A percentile compares a stretch with the other conserved stretches of the same genome.
Conservation (phyloP, 2,888 invertebrate genomes). For the Holacanthella duospinosa region DNA sequence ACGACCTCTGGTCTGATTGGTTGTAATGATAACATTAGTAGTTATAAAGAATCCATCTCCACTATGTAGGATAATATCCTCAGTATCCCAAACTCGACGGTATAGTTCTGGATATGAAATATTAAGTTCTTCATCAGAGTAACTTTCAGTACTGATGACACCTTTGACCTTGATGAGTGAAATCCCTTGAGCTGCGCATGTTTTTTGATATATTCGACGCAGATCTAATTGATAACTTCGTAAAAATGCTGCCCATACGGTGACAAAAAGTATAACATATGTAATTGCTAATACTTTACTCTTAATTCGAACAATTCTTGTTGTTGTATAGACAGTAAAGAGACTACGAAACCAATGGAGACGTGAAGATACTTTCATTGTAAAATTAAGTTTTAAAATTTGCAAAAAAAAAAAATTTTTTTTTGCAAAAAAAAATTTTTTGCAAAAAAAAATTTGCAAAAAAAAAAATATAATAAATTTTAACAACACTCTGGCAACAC, state of each 20-base stretch:
- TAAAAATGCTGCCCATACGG: slow-evolving; percentile 25
- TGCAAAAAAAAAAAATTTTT: background rate
- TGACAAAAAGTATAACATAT: slow-evolving; percentile 19
- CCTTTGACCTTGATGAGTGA: slow-evolving; percentile 47
- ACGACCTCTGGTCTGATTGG: slow-evolving; percentile 40
- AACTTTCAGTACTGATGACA: slow-evolving; percentile 40
- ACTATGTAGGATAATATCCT: slow-evolving; percentile 40
- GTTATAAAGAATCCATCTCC: slow-evolving; percentile 47
- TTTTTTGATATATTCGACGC: slow-evolving; percentile 45
- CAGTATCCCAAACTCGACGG: slow-evolving; percentile 43
- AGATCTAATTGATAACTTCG: slow-evolving; percentile 43
- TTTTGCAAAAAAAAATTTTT: background rate
- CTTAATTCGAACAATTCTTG: slow-evolving; percentile 23
- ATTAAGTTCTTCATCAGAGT: slow-evolving; percentile 21
- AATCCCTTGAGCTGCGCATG: slow-evolving; percentile 41
- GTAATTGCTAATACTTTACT: slow-evolving; percentile 26
- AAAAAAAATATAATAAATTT: too few relatives aligned
- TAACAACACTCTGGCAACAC: too few relatives aligned
- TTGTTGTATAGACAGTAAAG: slow-evolving; percentile 24
- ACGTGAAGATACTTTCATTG: background rate
- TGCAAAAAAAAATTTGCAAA: background rate
- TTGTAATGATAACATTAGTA: slow-evolving; percentile 46
- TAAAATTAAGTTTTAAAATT: background rate
- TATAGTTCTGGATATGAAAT: slow-evolving; percentile 29
- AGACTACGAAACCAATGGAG: background rate